Conservation (phyloP, 2,797 vertebrate genomes). For the Falco peregrinus region DNA sequence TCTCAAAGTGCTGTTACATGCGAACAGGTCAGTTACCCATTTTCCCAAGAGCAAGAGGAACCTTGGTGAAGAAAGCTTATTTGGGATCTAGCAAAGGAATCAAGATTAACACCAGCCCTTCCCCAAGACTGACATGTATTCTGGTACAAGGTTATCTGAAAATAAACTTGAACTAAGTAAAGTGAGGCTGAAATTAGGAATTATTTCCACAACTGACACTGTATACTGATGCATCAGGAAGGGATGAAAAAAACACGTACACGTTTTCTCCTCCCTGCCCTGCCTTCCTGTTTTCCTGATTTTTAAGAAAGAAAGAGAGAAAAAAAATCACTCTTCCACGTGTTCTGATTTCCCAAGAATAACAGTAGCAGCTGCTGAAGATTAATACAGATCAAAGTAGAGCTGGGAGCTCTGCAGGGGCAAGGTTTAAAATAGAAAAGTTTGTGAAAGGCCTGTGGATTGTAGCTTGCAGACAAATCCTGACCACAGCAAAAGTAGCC, state of each 20-base stretch:
- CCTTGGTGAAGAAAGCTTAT: neutral
- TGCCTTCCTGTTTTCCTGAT: neutral
- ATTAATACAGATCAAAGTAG: neutral
- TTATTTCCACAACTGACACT: neutral
- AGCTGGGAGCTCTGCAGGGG: neutral
- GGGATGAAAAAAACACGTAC: neutral
- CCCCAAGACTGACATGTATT: neutral
- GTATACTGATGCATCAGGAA: neutral
- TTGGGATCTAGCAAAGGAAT: neutral
- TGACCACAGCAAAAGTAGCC: slow-evolving; percentile 12
- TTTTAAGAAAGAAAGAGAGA: neutral
- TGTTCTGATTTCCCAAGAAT: neutral
- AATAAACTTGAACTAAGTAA: neutral
- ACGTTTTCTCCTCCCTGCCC: neutral
- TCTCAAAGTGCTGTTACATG: neutral
- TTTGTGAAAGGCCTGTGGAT: neutral
- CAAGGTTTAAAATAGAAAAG: neutral
- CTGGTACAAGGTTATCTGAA: neutral
- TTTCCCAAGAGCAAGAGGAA: neutral
- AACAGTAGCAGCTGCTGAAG: neutral
- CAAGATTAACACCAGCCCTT: neutral
- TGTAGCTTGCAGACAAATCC: neutral
- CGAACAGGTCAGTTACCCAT: neutral
- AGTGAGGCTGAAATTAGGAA: neutral
- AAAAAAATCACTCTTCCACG: neutral